Conservation (phyloP, 1,140 invertebrate species). For the Argopecten irradians region DNA sequence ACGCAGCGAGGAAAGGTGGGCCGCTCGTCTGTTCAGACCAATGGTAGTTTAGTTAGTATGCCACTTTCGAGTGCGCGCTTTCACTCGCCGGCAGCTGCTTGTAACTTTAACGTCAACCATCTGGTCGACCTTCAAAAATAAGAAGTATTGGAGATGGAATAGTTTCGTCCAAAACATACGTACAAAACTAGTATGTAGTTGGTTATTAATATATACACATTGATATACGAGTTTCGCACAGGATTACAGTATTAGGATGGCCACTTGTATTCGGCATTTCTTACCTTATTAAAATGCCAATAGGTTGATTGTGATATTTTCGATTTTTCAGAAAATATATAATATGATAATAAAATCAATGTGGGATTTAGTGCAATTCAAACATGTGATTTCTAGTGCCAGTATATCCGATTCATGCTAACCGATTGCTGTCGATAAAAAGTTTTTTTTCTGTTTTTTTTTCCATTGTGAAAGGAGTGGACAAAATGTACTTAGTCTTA, state of each 20-base stretch:
- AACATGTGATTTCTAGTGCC: not conserved
- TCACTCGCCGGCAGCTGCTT: conserved; percentile 19
- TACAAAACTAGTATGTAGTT: not conserved
- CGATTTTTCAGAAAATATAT: not conserved
- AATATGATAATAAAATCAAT: conserved; percentile 6
- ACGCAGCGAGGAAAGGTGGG: conserved; percentile 13
- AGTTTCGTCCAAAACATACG: conserved; percentile 21
- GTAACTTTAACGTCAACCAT: conserved; percentile 21
- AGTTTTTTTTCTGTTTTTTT: conserved; percentile 15
- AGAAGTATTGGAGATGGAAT: conserved; percentile 1
- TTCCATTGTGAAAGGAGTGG: conserved; percentile 7
- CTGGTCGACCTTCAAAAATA: conserved; percentile 15
- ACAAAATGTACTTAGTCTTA: conserved; percentile 23
- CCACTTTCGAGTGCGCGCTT: conserved; percentile 13
- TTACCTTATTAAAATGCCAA: not conserved
- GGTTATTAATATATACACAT: not conserved
- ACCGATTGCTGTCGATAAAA: not conserved
- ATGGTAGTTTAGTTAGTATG: conserved; percentile 16
- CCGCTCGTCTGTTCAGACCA: conserved; percentile 13
- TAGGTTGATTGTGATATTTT: not conserved
- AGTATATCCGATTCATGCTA: not conserved
- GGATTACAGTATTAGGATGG: not conserved
- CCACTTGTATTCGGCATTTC: not conserved
- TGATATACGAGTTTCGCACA: not conserved
- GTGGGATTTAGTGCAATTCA: not conserved